Conservation (phyloP, 2,888 invertebrate species). For the Pollenia amentaria region DNA sequence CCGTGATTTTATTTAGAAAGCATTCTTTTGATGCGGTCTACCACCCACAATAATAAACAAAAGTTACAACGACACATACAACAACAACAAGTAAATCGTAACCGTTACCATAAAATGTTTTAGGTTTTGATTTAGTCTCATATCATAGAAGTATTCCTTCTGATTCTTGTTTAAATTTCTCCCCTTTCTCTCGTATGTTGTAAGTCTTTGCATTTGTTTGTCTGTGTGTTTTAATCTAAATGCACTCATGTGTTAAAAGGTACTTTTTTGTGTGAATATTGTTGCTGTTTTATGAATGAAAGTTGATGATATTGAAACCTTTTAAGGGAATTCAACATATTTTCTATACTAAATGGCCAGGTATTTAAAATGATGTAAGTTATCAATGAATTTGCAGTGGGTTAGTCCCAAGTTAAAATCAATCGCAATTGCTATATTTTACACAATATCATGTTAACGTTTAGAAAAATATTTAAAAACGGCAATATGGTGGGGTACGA, state of each 20-base stretch:
- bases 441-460: no score
- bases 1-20: constrained; percentile 14
- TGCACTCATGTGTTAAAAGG: constrained; percentile 76
- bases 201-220: constrained; percentile 12
- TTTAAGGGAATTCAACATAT: constrained; percentile 75
- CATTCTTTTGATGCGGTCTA: constrained; percentile 73
- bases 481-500: no score
- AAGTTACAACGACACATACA: constrained; percentile 36
- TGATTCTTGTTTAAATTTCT: constrained; percentile 20
- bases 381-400: not conserved
- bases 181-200: not conserved
- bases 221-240: constrained; percentile 49
- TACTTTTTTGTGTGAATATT: constrained; percentile 67
- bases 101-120: constrained; percentile 76
- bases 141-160: constrained; percentile 51
- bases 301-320: constrained; percentile 76
- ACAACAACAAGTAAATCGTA: constrained; percentile 68
- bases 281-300: constrained; percentile 69
- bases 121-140: constrained; percentile 75
- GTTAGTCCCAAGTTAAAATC: no score
- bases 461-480: no score
- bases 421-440: no score
- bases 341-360: constrained; percentile 38
- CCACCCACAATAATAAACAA: constrained; percentile 72
- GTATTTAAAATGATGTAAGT: constrained; percentile 7